These are phyloP conservation scores for Mustela lutreola DNA, from an alignment of 2,113 vertebrate species.

Conservation along the genomic window DNA sequence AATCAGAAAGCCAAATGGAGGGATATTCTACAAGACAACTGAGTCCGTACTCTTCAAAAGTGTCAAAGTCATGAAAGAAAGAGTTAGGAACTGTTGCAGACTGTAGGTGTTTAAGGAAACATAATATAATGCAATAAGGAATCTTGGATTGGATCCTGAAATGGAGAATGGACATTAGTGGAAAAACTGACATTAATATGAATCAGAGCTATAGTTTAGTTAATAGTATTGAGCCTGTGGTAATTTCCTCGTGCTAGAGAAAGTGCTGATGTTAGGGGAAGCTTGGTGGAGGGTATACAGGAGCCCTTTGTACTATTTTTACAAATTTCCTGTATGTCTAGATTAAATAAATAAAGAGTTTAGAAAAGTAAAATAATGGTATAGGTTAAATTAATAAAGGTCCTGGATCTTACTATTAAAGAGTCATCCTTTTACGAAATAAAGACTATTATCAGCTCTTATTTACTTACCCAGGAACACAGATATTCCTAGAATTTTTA, in stretches of 20 bases:
- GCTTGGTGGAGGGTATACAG: background rate
- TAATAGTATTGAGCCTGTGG: background rate
- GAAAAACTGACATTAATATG: background rate
- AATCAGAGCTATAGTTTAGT: background rate
- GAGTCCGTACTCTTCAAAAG: background rate
- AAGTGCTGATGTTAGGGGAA: background rate
- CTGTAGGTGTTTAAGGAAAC: background rate
- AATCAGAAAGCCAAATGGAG: background rate
- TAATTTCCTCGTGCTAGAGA: background rate
- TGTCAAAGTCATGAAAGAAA: background rate
- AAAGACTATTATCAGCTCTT: background rate
- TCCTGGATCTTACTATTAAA: background rate
- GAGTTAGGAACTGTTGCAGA: background rate
- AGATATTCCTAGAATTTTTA: background rate
- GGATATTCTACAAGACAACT: background rate
- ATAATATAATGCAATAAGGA: background rate
- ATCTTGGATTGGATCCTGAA: background rate
- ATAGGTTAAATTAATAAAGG: slow-evolving; percentile 11
- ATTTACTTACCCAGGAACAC: background rate
- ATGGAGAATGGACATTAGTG: background rate
- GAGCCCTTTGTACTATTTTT: background rate
- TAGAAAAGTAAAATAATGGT: background rate
- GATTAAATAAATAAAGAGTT: slow-evolving; percentile 35
- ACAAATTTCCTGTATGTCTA: background rate
- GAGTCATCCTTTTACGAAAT: background rate